Percentiles rank a stretch among this genome's conserved stretches.
Conservation (phyloP, 2,113 vertebrate genomes). For the Echinops telfairi region DNA sequence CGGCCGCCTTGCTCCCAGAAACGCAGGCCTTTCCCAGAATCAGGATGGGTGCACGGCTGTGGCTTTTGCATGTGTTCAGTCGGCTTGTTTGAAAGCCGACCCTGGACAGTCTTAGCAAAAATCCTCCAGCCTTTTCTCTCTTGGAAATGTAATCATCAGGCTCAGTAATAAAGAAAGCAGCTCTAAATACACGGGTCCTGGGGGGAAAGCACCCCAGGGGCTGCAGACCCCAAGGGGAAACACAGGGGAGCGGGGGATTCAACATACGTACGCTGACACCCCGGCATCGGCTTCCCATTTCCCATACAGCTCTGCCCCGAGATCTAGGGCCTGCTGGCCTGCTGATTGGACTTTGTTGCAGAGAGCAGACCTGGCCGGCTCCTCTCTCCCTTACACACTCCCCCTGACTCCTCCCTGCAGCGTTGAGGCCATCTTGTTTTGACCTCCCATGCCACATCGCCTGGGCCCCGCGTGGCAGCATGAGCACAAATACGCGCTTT, state of each 20-base stretch:
- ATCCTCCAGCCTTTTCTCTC: conserved; percentile 46
- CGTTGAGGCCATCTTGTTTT: not conserved
- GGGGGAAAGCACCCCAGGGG: not conserved
- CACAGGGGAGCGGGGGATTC: not conserved
- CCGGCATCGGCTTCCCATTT: not conserved
- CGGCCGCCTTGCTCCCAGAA: not conserved
- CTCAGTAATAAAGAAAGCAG: not conserved
- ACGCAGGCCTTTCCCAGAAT: not conserved
- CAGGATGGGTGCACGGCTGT: not conserved
- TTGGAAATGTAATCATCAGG: not conserved
- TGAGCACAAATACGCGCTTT: not conserved
- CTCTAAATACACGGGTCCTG: not conserved
- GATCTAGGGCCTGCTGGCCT: not conserved
- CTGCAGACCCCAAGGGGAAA: not conserved
- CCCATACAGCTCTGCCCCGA: conserved; percentile 12
- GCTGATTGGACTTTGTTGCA: not conserved
- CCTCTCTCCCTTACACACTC: not conserved
- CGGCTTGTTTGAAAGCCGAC: not conserved
- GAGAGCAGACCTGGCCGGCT: not conserved
- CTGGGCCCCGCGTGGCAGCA: not conserved
- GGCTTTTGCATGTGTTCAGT: not conserved
- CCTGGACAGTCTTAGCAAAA: not conserved
- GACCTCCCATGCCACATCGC: not conserved
- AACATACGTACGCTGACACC: not conserved
- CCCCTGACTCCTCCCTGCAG: not conserved